Conservation (phyloP, 2,797 vertebrate genomes). For the Natrix natrix region DNA sequence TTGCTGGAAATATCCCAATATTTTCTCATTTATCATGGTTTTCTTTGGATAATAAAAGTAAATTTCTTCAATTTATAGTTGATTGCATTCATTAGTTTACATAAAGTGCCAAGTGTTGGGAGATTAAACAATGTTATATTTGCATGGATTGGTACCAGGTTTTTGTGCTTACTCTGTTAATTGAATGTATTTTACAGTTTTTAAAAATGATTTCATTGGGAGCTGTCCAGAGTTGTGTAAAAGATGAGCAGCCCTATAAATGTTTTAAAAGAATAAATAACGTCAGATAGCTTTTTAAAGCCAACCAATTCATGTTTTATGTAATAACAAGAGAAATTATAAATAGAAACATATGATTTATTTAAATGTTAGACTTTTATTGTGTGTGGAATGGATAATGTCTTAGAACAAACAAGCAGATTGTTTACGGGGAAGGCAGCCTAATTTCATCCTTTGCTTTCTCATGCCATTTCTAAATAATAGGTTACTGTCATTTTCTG, state of each 20-base stretch:
- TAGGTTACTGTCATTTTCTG: slow-evolving; percentile 23
- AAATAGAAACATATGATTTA: slow-evolving; percentile 9
- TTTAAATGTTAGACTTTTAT: slow-evolving; percentile 5
- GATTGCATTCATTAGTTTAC: slow-evolving; percentile 4
- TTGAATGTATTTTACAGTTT: neutral
- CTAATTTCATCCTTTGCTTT: neutral
- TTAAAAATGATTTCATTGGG: neutral
- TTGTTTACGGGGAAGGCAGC: neutral
- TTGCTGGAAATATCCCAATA: neutral
- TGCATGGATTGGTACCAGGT: neutral
- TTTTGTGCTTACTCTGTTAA: neutral
- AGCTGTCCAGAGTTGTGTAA: neutral
- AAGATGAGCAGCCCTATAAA: neutral
- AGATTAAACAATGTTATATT: neutral
- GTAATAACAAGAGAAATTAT: slow-evolving; percentile 12
- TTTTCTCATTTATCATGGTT: slow-evolving; percentile 22
- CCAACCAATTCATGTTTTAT: slow-evolving; percentile 29
- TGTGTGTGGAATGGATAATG: neutral
- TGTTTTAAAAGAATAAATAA: neutral
- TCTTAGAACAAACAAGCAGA: slow-evolving; percentile 8
- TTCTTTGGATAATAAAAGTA: slow-evolving; percentile 52
- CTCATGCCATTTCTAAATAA: slow-evolving; percentile 14
- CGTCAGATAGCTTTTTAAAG: slow-evolving; percentile 30
- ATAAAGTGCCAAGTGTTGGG: neutral
- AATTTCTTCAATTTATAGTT: slow-evolving; percentile 18